These are phyloP conservation scores for Neotoxoptera formosana DNA, from an alignment of 1,140 invertebrate species.

Conservation along the genomic window DNA sequence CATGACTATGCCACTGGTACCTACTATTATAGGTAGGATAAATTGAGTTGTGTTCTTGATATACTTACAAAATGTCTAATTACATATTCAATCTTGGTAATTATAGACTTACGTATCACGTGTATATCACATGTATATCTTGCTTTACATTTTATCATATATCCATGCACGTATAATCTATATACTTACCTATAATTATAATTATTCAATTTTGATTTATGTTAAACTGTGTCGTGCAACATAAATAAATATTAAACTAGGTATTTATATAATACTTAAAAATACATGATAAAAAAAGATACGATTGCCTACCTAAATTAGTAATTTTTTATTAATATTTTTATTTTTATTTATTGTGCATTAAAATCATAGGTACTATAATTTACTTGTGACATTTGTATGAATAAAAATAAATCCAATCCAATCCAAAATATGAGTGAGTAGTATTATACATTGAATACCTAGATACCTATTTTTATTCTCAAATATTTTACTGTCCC, in stretches of 20 bases:
- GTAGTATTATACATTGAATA: not conserved
- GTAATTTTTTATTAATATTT: not conserved
- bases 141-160: not conserved
- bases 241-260: not conserved
- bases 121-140: not conserved
- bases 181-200: no score
- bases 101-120: not conserved
- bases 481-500: not conserved
- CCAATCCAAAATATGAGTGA: no score
- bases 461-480: not conserved
- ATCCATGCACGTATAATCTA: no score
- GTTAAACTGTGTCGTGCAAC: not conserved
- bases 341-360: not conserved
- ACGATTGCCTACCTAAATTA: not conserved
- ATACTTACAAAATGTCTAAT: not conserved
- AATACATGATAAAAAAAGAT: not conserved
- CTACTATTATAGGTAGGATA: not conserved
- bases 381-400: no score
- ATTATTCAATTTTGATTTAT: not conserved
- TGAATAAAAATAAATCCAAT: no score
- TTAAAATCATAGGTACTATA: not conserved
- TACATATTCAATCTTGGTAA: not conserved
- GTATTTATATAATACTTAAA: not conserved
- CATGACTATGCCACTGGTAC: no score
- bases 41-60: not conserved